A percentile compares a stretch with the other conserved stretches of the same genome.
Conservation (phyloP, 2,888 invertebrate genomes). For the Amiota minor region DNA sequence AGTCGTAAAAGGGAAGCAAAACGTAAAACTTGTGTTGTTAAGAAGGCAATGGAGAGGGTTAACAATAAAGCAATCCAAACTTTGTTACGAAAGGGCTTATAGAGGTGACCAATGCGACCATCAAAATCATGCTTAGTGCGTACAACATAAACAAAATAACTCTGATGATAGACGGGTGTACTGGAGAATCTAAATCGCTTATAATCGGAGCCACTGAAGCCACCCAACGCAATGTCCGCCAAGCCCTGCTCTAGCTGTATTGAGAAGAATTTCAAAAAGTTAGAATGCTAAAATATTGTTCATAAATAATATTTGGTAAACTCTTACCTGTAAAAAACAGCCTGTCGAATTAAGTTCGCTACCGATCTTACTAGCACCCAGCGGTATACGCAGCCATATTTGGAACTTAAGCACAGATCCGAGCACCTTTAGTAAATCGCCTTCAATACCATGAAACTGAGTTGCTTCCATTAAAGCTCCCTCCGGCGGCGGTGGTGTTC, state of each 20-base stretch:
- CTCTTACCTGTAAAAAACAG: constrained; percentile 54
- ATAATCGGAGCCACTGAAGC: constrained; percentile 54
- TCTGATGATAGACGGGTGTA: constrained; percentile 58
- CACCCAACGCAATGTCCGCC: constrained; percentile 63
- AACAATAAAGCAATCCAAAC: constrained; percentile 55
- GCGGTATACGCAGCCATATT: constrained; percentile 51
- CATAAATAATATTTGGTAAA: neutral
- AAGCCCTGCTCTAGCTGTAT: constrained; percentile 48
- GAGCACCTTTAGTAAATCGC: constrained; percentile 56
- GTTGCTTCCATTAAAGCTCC: constrained; percentile 36
- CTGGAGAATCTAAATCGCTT: constrained; percentile 49
- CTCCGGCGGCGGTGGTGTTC: constrained; percentile 45
- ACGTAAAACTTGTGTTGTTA: constrained; percentile 35
- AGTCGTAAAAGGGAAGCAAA: neutral
- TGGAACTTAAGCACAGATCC: constrained; percentile 57
- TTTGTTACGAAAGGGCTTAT: constrained; percentile 49
- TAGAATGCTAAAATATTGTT: too few species aligned
- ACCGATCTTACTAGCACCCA: constrained; percentile 28
- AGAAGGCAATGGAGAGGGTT: constrained; percentile 26
- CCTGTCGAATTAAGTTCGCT: constrained; percentile 49
- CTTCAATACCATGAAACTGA: constrained; percentile 64
- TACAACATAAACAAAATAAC: constrained; percentile 56
- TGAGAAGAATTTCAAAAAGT: neutral
- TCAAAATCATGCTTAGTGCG: constrained; percentile 42
- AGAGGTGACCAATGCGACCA: constrained; percentile 50